Base-by-base conservation (phyloP, 2,113 vertebrate species). In the Gadus macrocephalus region DNA sequence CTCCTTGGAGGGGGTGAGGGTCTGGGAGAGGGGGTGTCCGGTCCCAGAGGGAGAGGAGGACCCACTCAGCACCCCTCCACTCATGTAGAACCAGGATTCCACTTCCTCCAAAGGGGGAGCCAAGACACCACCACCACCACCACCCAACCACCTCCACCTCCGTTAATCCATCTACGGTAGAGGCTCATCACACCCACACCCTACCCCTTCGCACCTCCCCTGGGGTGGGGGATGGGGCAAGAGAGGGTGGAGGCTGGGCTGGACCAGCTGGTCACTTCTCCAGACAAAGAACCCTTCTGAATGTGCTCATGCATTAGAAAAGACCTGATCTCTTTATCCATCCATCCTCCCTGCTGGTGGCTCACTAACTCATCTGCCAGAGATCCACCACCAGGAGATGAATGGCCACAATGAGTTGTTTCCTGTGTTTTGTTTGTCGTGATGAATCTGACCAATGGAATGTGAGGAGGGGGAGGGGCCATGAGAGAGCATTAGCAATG, bases 241-340 rank as follows among this genome's bases (percentile, higher is more conserved):
- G 89, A 35, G 31, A 4, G 31, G 88, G 89, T 83, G 31, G 4
- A 35, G 31, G 31, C 53, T 1, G 14, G 14, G 87, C 82, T 83
- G 74, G 86, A 82, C 83, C 90, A 90, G 88, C 90, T 92, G 90
- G 85, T 89, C 86, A 85, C 81, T 82, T 76, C 83, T 85, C 88
- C 82, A 88, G 77, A 91, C 90, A 91, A 91, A 90, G 90, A 84
- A 89, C 81, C 81, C 82, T 89, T 79, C 80, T 89, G 83, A 83
- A 89, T 84, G 83, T 75, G 82, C 82, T 90, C 76, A 71, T 66
- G 75, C 73, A 84, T 87, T 82, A 85, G 82, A 87, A 83, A 84
- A 63, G 66, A 58, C 72, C 66, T 31, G 17, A 70, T 75, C 70
- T 76, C 70, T 14, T 77, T 79, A 62, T 64, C 60, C 5, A 16